These are phyloP conservation scores for Bellardia bayeri DNA, from an alignment of 2,888 invertebrate genomes.

Conservation along the genomic window DNA sequence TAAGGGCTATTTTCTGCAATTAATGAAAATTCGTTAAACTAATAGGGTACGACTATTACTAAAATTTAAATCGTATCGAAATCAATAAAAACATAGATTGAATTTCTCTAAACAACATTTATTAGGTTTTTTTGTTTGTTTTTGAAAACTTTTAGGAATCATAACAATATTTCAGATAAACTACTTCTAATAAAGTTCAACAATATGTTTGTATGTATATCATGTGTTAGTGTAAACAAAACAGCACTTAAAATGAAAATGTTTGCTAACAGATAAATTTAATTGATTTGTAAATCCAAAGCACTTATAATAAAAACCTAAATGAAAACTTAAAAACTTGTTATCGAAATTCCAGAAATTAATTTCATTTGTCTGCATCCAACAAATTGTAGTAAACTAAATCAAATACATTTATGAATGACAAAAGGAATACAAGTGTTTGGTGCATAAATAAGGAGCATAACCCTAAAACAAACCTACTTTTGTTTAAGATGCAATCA, in stretches of 20 bases:
- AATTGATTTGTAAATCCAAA: constrained; percentile 49
- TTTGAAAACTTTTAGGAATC: too few relatives aligned
- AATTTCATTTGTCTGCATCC: neutral
- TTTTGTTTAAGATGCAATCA: too few relatives aligned
- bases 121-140: too few relatives aligned
- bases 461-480: too few relatives aligned
- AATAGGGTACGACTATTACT: too few relatives aligned
- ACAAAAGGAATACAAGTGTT: too few relatives aligned
- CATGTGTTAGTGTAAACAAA: neutral
- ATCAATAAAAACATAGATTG: too few relatives aligned
- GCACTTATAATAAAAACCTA: constrained; percentile 19
- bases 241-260: neutral
- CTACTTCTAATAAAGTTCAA: neutral
- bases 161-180: neutral
- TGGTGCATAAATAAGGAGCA: too few relatives aligned
- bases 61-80: too few relatives aligned
- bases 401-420: neutral
- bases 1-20: too few relatives aligned
- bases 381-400: neutral
- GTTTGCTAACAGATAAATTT: constrained; percentile 41
- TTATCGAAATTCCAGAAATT: neutral
- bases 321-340: neutral
- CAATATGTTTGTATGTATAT: neutral
- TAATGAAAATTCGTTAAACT: too few relatives aligned
- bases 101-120: too few relatives aligned